A percentile compares a stretch with the other conserved stretches of the same genome.
phyloP scores from a whole-genome alignment of 1,140 invertebrate genomes.

The Cotesia typhae region DNA sequence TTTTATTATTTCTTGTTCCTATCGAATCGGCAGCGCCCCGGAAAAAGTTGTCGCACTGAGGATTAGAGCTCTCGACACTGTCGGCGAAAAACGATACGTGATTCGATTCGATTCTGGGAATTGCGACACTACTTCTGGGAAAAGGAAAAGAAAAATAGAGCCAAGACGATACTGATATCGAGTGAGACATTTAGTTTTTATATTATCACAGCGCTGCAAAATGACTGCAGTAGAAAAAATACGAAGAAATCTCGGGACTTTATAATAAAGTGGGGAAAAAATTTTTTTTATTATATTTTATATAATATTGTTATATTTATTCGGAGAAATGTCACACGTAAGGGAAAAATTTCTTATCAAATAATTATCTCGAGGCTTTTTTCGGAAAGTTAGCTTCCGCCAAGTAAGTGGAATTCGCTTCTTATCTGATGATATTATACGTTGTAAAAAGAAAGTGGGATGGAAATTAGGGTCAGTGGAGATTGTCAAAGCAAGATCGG shows the following conservation, averaged over 20 bases:
- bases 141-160: not conserved
- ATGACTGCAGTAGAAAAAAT: not conserved
- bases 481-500: not conserved
- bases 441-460: too few species aligned
- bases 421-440: too few species aligned
- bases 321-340: too few species aligned
- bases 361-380: too few species aligned
- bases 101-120: constrained; percentile 34
- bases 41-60: not conserved
- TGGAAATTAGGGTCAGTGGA: not conserved
- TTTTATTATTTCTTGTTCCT: constrained; percentile 7
- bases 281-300: too few species aligned
- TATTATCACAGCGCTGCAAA: not conserved
- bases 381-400: too few species aligned
- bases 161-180: constrained; percentile 19
- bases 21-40: not conserved
- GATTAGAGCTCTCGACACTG: constrained; percentile 19
- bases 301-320: too few species aligned
- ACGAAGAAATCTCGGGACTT: too few species aligned
- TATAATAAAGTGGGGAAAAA: too few species aligned
- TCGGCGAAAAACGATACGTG: constrained; percentile 25
- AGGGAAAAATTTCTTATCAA: too few species aligned
- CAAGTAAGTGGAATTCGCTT: too few species aligned
- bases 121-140: constrained; percentile 11
- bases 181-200: constrained; percentile 20